Evolutionary conservation across 2,797 vertebrate genomes (phyloP).

Genomic region (Sylvia borin): DNA sequence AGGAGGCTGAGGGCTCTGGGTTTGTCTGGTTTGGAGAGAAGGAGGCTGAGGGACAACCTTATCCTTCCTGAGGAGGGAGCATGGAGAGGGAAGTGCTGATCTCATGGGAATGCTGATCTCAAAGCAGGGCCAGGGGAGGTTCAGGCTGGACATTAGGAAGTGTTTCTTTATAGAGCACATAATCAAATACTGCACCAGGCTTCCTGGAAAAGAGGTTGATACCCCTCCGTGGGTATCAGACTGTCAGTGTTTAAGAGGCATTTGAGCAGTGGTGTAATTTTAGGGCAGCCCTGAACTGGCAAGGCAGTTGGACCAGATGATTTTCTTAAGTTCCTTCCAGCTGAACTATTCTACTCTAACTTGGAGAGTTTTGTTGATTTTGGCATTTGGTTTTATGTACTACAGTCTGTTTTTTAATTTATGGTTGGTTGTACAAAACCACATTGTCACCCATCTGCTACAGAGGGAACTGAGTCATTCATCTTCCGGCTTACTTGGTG

Average conservation of each 20-base stretch:
- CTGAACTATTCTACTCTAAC: background rate
- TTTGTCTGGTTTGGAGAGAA: background rate
- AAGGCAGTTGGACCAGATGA: background rate
- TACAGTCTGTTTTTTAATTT: background rate
- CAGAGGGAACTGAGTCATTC: background rate
- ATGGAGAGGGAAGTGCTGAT: background rate
- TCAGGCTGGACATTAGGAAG: background rate
- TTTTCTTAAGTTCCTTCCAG: background rate
- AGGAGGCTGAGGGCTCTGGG: background rate
- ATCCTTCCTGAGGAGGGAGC: background rate
- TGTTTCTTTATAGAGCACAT: background rate
- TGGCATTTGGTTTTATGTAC: background rate
- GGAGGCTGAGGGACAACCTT: background rate
- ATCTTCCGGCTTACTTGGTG: background rate
- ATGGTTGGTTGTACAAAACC: background rate
- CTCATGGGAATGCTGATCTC: background rate
- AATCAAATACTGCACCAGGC: background rate
- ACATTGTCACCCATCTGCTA: background rate
- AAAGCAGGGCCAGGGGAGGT: background rate
- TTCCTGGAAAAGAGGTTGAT: background rate
- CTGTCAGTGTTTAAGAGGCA: background rate
- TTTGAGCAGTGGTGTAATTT: background rate
- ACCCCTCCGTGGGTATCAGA: background rate
- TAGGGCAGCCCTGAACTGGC: background rate
- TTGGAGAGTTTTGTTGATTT: background rate